Evolutionary conservation across 1,140 invertebrate species (phyloP), one percentile per base, ranked within the genome.

Genomic region (Trinorchestia longiramus): DNA sequence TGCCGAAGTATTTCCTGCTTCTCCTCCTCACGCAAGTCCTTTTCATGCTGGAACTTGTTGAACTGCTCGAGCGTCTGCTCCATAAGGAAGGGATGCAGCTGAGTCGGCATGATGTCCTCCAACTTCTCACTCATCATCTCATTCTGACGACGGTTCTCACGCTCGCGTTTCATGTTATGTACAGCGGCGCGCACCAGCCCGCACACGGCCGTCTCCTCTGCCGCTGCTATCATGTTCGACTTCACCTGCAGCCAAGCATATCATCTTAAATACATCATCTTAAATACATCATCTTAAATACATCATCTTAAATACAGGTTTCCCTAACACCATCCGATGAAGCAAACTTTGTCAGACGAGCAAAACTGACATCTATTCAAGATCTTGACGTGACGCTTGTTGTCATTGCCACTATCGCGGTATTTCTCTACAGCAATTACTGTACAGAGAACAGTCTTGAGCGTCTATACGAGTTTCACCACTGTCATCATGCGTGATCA

Each of bases 131-230:
- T 87, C 95, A 95, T 96, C 0, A 97, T 97, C 96, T 97, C 97
- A 96, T 98, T 97, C 97, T 97, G 97, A 97, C 97, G 97, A 44
- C 97, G 97, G 77, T 98, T 98, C 95, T 98, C 98, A 4, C 98
- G 97, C 95, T 98, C 98, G 94, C 98, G 97, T 0, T 98, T 97
- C 96, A 98, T 97, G 95, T 97, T 97, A 94, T 97, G 97, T 87
- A 99, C 98, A 97, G 99, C 98, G 88, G 98, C 98, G 97, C 98
- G 98, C 43, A 99, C 98, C 97, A 99, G 98, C 97, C 99, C 99
- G 91, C 98, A 98, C 8, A 99, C 99, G 91, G 98, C 98, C 97
- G 99, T 98, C 0, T 98, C 98, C 97, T 99, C 99, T 97, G 99
- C 99, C 97, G 99, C 99, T 96, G 98, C 98, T 97, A 99, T 99